Base-by-base conservation (phyloP, 2,113 vertebrate genomes). In the Muntiacus muntjak region DNA sequence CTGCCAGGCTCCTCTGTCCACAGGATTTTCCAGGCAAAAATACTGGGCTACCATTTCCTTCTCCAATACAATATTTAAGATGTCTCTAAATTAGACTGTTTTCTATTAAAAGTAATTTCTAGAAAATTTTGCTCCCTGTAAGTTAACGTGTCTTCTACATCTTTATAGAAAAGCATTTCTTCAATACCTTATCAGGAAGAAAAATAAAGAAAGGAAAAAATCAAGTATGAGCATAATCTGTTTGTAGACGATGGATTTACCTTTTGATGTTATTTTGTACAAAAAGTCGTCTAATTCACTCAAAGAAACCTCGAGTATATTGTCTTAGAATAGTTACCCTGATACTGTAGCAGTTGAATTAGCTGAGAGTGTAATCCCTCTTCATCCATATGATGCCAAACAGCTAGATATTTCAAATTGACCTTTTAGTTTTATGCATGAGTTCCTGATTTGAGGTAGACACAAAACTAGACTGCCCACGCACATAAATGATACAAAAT, bases 111-210 rank as follows among this genome's bases (percentile, higher is more conserved):
- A 93, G 28, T 36, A 91, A 99, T 99, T 96, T 99, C 99, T 14
- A 99, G 94, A 96, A 99, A 98, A 45, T 99, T 98, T 74, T 98
- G 95, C 62, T 98, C 99, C 97, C 99, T 99, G 17, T 99, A 99
- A 91, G 95, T 98, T 96, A 99, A 55, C 99, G 99, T 99, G 95
- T 99, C 99, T 96, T 99, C 97, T 71, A 99, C 98, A 89, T 99
- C 99, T 98, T 99, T 99, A 95, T 89, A 97, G 71, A 97, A 1
- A 67, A 99, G 98, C 97, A 99, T 98, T 98, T 99, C 99, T 62
- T 99, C 99, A 97, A 99, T 98, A 7, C 99, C 23, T 76, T 76
- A 76, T 76, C 52, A 96, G 50, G 40, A 83, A 79, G 55, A 62
- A 84, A 90, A 79, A 21, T 3, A 14, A 87, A n/a, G 47, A 6